phyloP scores from a whole-genome alignment of 30 jellyfish, hydroid and myxozoan species.

The Haliclystus octoradiatus region DNA sequence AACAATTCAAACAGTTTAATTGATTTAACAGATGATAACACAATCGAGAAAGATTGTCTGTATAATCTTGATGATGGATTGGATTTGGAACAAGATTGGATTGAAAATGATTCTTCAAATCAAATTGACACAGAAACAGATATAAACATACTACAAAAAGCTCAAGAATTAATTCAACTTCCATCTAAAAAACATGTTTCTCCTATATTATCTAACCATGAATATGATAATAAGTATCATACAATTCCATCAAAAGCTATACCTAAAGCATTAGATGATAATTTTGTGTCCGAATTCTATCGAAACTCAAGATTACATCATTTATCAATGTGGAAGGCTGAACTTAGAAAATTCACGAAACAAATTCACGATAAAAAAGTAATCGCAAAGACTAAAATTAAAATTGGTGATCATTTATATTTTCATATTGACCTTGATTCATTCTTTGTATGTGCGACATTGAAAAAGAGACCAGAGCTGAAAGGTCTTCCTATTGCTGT shows the following conservation, averaged over 20 bases:
- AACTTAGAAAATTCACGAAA: constrained; percentile 62
- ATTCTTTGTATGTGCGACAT: constrained; percentile 91
- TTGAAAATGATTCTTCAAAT: too few species aligned
- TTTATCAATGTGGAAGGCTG: constrained; percentile 90
- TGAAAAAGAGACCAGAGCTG: constrained; percentile 63
- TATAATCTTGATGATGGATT: too few species aligned
- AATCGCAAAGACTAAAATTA: constrained; percentile 5
- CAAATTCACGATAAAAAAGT: constrained; percentile 32
- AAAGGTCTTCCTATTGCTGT: constrained; percentile 92
- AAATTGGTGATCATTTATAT: constrained; percentile 19
- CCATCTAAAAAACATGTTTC: too few species aligned
- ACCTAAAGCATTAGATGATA: constrained; percentile 81
- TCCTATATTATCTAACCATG: constrained; percentile 55
- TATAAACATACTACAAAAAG: too few species aligned
- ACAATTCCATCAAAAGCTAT: constrained; percentile 27
- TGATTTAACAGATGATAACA: too few species aligned
- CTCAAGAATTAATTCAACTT: too few species aligned
- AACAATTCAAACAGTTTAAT: too few species aligned
- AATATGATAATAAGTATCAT: constrained; percentile 14
- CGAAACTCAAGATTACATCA: constrained; percentile 92
- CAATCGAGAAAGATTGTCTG: too few species aligned
- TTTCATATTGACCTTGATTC: constrained; percentile 96
- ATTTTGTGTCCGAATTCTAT: constrained; percentile 75
- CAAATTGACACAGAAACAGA: too few species aligned
- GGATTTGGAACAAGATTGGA: too few species aligned